Conservation (phyloP, 2,113 vertebrate species). For the Melanerpes aurifrons region DNA sequence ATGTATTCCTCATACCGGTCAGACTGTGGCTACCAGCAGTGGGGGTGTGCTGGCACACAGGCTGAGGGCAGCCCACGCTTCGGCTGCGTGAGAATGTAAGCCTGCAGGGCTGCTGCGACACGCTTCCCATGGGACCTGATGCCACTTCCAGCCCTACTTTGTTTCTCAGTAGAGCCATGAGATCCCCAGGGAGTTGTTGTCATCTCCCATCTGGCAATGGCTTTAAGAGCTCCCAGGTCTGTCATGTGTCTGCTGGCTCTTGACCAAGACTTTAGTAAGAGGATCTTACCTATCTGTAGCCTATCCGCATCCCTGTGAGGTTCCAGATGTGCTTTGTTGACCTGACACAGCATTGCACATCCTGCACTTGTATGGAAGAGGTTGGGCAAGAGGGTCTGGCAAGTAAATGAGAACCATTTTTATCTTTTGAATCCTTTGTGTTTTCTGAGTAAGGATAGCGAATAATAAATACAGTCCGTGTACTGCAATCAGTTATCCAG, state of each 20-base stretch:
- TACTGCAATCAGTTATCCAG: background rate
- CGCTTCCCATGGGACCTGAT: fast-evolving
- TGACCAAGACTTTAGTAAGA: background rate
- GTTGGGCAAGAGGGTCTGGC: background rate
- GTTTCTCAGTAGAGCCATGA: background rate
- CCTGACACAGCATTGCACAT: background rate
- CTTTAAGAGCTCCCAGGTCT: background rate
- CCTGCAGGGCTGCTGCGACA: background rate
- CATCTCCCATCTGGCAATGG: background rate
- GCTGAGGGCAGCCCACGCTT: background rate
- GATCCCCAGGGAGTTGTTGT: background rate
- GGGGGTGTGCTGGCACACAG: background rate
- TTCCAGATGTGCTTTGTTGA: background rate
- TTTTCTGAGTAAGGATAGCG: background rate
- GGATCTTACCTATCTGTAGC: background rate
- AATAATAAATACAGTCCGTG: background rate
- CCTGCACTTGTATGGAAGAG: background rate
- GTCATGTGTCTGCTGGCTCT: background rate
- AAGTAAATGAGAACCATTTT: background rate
- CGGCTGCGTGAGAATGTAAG: background rate
- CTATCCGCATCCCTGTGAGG: background rate
- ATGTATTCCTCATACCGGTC: background rate
- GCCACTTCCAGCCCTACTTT: fast-evolving
- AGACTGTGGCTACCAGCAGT: background rate
- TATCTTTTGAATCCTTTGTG: background rate